Evolutionary conservation across 2,797 vertebrate species (phyloP), one percentile per base, ranked within the genome.

Genomic region (Octomys mimax): DNA sequence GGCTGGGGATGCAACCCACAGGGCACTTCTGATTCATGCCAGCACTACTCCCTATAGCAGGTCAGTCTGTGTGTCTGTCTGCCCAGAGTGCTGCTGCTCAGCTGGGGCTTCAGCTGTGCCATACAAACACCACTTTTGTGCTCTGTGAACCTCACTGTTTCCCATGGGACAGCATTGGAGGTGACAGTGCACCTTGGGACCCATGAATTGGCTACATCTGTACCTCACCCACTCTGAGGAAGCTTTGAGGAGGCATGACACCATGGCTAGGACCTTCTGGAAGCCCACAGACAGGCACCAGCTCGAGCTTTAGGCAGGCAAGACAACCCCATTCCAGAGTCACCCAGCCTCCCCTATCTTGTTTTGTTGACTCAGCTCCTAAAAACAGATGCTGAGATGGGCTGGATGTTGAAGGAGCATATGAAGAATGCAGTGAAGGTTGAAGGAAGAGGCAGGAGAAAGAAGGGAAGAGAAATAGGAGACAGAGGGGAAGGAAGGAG

Each of bases 181-280:
- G 0, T 1, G 12, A 36, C 10, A 4, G 2, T 8, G 10, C 10
- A 9, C 33, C 52, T 78, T 3, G 0, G 4, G 71, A 12, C 33
- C n/a, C 12, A 5, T 12, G 28, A 42, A 36, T 42, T 19, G 12
- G 14, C 46, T 31, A 0, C n/a, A 31, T 36, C 49, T 31, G 22
- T 22, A 9, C 42, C 22, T 57, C 10, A 31, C 11, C n/a, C n/a
- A 42, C 66, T 13, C 10, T 16, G n/a, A 66, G 21, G 73, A 36
- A 54, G 42, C 24, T 6, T 46, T 1, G 3, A 1, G 11, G 8
- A 68, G 78, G 26, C 54, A 24, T 12, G 1, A 6, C 7, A 33
- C 46, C 12, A 0, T 2, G 33, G 31, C 22, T 5, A 2, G 31
- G 31, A 46, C n/a, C 0, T 33, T 68, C 42, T 5, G 33, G 59